Evolutionary conservation across 2,113 vertebrate genomes (phyloP), one percentile per base, ranked within the genome.

Genomic region (Dicerorhinus sumatrensis): DNA sequence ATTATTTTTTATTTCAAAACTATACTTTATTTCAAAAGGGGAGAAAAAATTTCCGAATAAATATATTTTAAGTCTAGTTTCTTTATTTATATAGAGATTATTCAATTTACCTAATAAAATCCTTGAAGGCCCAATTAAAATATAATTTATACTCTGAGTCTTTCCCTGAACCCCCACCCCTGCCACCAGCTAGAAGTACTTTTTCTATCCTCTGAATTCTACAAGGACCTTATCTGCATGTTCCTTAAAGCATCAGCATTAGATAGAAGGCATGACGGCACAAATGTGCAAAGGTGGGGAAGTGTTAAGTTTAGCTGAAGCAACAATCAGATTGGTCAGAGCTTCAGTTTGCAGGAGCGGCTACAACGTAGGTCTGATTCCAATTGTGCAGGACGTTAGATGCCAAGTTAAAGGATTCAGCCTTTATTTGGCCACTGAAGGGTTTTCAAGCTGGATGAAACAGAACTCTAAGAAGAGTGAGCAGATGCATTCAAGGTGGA

Each of bases 61-160:
- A 79, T 63, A 18, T 33, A 56, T 79, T 89, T 85, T 54, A 62
- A 90, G 48, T 39, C 7, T 89, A 29, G 8, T 83, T 67, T 83
- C 88, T 92, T 94, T 33, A 10, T 85, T 89, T 82, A 91, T 56
- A 60, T 20, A 73, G 87, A 93, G 63, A 76, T 88, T 70, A 62
- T 82, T 93, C 72, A 27, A 0, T 70, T 91, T 86, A 31, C 56
- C 70, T 62, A 58, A 63, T 48, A 39, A 36, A 72, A 33, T 62
- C 80, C 54, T 97, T 39, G 29, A 94, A 95, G 75, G 13, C 56
- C 25, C 84, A 95, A 3, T 80, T 80, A 60, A 94, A 94, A 80
- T 87, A 33, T 29, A 73, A 6, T 48, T 42, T 73, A 25, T 69
- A 42, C 23, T 25, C 33, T 13, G n/a, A 69, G 39, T 70, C 60